Conservation (phyloP, 2,113 vertebrate species). For the Salvelinus sp. region DNA sequence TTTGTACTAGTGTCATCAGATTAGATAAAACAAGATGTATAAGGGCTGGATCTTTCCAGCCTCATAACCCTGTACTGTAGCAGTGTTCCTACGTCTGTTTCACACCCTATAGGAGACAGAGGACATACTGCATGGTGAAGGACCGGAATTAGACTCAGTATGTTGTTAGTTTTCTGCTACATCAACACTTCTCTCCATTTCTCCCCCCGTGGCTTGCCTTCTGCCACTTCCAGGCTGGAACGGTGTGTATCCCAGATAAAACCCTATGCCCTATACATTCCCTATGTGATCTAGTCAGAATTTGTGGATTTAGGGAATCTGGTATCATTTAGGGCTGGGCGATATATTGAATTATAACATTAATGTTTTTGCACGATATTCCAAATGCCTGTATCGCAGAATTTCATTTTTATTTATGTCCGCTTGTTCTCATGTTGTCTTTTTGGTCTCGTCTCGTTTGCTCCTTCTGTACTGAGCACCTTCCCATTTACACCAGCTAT, state of each 20-base stretch:
- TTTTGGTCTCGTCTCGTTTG: too few relatives aligned
- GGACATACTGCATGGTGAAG: conserved; percentile 35
- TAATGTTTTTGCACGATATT: too few relatives aligned
- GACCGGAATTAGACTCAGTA: conserved; percentile 62
- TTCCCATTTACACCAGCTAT: too few relatives aligned
- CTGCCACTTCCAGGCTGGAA: conserved; percentile 52
- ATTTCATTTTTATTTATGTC: too few relatives aligned
- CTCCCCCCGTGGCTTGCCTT: conserved; percentile 60
- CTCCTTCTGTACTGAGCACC: too few relatives aligned
- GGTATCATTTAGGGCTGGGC: too few relatives aligned
- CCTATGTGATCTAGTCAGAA: too few relatives aligned
- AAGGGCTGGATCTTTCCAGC: neutral
- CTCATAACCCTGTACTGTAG: neutral
- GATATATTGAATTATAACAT: too few relatives aligned
- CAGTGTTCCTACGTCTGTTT: neutral
- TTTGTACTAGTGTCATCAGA: neutral
- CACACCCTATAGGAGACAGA: conserved; percentile 40
- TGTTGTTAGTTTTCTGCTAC: conserved; percentile 54
- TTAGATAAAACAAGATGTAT: neutral
- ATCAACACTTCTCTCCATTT: conserved; percentile 59
- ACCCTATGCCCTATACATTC: too few relatives aligned
- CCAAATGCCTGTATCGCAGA: too few relatives aligned
- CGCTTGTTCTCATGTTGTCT: too few relatives aligned
- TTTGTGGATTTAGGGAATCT: too few relatives aligned
- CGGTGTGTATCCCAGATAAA: neutral